phyloP scores from a whole-genome alignment of 2,797 vertebrate genomes.

The Epinephelus malabaricus region DNA sequence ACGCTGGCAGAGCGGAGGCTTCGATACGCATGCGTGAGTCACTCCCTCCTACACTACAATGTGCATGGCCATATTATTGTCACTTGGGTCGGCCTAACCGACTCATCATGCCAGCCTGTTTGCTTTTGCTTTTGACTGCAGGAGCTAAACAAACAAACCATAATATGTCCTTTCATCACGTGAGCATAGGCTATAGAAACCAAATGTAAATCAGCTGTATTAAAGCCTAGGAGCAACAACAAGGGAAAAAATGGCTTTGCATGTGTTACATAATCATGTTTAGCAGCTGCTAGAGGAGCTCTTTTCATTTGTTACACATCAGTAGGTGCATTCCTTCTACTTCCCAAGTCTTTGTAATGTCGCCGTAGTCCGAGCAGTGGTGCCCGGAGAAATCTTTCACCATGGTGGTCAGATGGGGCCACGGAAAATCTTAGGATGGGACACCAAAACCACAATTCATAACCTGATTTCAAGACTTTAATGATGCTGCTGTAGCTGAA shows the following conservation, averaged over 20 bases:
- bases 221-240: background rate
- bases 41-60: constrained; percentile 64
- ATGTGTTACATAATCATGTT: constrained; percentile 60
- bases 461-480: too few species aligned
- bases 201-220: background rate
- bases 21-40: constrained; percentile 82
- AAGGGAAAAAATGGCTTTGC: background rate
- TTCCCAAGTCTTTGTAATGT: background rate
- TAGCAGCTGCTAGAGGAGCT: constrained; percentile 38
- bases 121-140: constrained; percentile 16
- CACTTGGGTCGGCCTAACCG: constrained; percentile 18
- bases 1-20: constrained; percentile 43
- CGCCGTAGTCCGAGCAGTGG: background rate
- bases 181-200: background rate
- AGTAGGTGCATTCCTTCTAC: constrained; percentile 20
- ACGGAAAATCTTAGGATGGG: too few species aligned
- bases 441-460: too few species aligned
- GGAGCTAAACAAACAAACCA: constrained; percentile 13
- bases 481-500: too few species aligned
- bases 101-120: constrained; percentile 17
- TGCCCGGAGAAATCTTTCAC: too few species aligned
- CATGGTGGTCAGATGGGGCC: too few species aligned
- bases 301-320: constrained; percentile 50
- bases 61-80: constrained; percentile 48
- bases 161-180: background rate